Percentiles rank a stretch among this genome's conserved stretches.
phyloP scores from a whole-genome alignment of 2,888 invertebrate species.

The Watsonalla cultraria region DNA sequence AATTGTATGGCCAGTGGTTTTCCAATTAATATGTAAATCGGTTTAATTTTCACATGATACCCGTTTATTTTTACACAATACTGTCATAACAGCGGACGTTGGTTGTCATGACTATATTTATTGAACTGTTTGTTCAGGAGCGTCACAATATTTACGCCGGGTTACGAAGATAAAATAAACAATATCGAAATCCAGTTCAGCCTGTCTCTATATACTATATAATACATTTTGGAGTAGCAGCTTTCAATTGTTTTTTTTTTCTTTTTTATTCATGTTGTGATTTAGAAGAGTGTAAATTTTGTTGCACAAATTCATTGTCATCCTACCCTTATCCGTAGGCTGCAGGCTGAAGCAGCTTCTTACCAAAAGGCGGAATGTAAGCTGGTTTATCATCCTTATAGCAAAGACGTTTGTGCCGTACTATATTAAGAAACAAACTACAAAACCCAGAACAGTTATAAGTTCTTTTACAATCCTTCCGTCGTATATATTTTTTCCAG shows the following conservation, averaged over 20 bases:
- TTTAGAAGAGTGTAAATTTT: too few species aligned
- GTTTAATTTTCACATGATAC: constrained; percentile 10
- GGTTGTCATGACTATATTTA: not conserved
- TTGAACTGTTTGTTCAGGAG: not conserved
- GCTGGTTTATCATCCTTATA: too few species aligned
- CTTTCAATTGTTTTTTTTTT: too few species aligned
- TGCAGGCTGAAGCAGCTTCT: too few species aligned
- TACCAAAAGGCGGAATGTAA: too few species aligned
- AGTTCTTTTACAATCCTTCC: not conserved
- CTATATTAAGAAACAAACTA: not conserved
- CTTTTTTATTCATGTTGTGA: too few species aligned
- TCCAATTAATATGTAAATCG: constrained; percentile 29
- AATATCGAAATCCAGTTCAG: not conserved
- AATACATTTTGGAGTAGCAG: too few species aligned
- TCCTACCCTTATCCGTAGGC: too few species aligned
- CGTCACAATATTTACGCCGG: not conserved
- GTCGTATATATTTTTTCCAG: not conserved
- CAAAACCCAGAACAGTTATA: not conserved
- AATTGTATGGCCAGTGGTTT: constrained; percentile 15
- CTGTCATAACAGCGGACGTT: constrained; percentile 1
- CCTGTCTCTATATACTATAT: not conserved
- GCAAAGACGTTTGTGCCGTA: too few species aligned
- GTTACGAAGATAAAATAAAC: not conserved
- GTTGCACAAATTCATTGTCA: too few species aligned
- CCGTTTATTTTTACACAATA: constrained; percentile 6